Conservation (phyloP, 1,140 invertebrate genomes). For the Nomia melanderi region DNA sequence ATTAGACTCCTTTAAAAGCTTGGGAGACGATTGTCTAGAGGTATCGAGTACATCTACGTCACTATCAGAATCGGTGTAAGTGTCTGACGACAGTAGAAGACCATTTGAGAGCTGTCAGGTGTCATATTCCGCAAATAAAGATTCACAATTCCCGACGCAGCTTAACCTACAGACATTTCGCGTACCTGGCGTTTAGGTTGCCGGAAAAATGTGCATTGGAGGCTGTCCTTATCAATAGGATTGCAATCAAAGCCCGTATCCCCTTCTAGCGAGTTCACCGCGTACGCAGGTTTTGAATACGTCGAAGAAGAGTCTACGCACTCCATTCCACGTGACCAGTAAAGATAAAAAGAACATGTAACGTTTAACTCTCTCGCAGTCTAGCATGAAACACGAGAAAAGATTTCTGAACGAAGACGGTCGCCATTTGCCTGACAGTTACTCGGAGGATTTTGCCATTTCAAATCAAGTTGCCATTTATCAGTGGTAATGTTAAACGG, state of each 20-base stretch:
- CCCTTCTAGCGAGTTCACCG: too few species aligned
- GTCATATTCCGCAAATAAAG: background rate
- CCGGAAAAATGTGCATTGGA: conserved; percentile 45
- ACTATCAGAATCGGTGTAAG: conserved; percentile 54
- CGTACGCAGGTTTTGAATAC: background rate
- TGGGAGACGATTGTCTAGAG: conserved; percentile 50
- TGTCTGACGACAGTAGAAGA: conserved; percentile 14
- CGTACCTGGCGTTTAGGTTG: conserved; percentile 8
- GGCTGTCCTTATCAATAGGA: background rate
- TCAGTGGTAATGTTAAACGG: conserved; percentile 15
- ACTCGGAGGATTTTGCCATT: conserved; percentile 23
- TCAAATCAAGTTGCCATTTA: background rate
- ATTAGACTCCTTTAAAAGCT: conserved; percentile 28
- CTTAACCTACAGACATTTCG: background rate
- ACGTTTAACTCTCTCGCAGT: background rate
- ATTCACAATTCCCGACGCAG: too few species aligned
- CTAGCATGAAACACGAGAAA: background rate
- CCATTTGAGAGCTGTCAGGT: background rate
- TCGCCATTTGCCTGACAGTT: conserved; percentile 14
- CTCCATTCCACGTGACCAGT: conserved; percentile 38
- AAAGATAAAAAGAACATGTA: conserved; percentile 8
- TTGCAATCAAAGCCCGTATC: background rate
- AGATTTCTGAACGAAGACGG: background rate
- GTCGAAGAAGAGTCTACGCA: background rate
- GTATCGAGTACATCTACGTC: conserved; percentile 49